Percentiles rank a stretch among this genome's conserved stretches.
Conservation (phyloP, 1,140 invertebrate species). For the Parapsyche elsis region DNA sequence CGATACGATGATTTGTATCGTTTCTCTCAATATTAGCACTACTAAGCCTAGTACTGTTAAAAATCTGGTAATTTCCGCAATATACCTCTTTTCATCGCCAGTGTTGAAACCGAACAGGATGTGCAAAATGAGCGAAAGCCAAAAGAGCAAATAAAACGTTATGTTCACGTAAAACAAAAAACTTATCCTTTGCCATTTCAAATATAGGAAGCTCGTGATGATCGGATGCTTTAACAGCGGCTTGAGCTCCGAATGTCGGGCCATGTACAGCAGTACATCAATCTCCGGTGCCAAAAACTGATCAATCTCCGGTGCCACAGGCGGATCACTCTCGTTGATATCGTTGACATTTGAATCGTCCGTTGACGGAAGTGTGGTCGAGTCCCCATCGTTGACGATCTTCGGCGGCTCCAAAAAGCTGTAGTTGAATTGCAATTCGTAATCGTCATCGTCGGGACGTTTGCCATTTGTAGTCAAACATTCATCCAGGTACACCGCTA, state of each 20-base stretch:
- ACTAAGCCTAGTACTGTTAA: slow-evolving; percentile 67
- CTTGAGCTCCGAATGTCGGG: slow-evolving; percentile 71
- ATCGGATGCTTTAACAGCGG: slow-evolving; percentile 81
- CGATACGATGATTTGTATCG: slow-evolving; percentile 75
- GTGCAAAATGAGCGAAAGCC: slow-evolving; percentile 73
- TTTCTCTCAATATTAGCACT: slow-evolving; percentile 73
- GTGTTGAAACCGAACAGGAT: slow-evolving; percentile 71
- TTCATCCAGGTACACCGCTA: slow-evolving; percentile 77
- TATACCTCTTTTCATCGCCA: slow-evolving; percentile 60
- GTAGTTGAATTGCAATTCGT: slow-evolving; percentile 79
- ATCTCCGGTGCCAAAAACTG: slow-evolving; percentile 68
- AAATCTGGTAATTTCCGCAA: no score
- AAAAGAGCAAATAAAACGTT: slow-evolving; percentile 77
- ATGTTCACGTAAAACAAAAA: slow-evolving; percentile 80
- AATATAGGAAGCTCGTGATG: slow-evolving; percentile 80
- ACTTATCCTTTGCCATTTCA: slow-evolving; percentile 85
- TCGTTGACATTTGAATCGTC: slow-evolving; percentile 61
- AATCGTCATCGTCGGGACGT: slow-evolving; percentile 71
- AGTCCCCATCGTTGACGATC: slow-evolving; percentile 61
- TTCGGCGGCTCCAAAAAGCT: slow-evolving; percentile 73
- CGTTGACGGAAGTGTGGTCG: slow-evolving; percentile 62
- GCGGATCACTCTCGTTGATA: no score
- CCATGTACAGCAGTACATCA: slow-evolving; percentile 75
- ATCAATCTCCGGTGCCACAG: slow-evolving; percentile 52
- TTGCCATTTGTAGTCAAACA: slow-evolving; percentile 74